A percentile compares a stretch with the other conserved stretches of the same genome.
Conservation (phyloP, 2,113 vertebrate genomes). For the Notothenia coriiceps region DNA sequence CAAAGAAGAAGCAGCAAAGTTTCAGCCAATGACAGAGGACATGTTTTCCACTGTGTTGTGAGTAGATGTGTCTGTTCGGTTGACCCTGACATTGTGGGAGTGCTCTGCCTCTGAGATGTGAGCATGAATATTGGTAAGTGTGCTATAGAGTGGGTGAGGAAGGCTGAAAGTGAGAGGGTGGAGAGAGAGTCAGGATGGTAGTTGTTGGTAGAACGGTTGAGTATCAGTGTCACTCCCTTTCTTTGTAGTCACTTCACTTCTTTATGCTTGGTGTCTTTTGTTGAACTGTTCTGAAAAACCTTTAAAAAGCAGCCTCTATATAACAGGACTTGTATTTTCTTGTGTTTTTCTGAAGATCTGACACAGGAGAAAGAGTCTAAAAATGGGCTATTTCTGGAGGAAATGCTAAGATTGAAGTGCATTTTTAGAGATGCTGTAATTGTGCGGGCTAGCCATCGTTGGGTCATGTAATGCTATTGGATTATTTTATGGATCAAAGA, state of each 20-base stretch:
- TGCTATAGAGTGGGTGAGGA: background rate
- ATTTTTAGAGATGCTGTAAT: background rate
- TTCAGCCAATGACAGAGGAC: slow-evolving; percentile 30
- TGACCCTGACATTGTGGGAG: slow-evolving; percentile 24
- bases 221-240: slow-evolving; percentile 4
- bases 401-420: background rate
- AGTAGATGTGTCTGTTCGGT: slow-evolving; percentile 23
- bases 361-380: slow-evolving; percentile 1
- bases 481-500: slow-evolving; percentile 8
- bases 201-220: slow-evolving; percentile 12
- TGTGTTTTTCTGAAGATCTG: slow-evolving; percentile 24
- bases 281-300: background rate
- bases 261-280: background rate
- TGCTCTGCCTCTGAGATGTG: slow-evolving; percentile 36
- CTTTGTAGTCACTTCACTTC: slow-evolving; percentile 4
- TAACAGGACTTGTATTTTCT: background rate
- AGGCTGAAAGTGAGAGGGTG: background rate
- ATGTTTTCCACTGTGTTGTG: slow-evolving; percentile 48
- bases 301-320: background rate
- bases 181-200: background rate
- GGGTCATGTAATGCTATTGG: slow-evolving; percentile 9
- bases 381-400: background rate
- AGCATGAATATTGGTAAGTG: slow-evolving; percentile 35
- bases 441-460: background rate
- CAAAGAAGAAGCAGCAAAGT: slow-evolving; percentile 20